Percentiles rank a stretch among this genome's conserved stretches.
These are phyloP conservation scores for Xestia c-nigrum DNA, from an alignment of 2,888 invertebrate species.

Conservation along the genomic window DNA sequence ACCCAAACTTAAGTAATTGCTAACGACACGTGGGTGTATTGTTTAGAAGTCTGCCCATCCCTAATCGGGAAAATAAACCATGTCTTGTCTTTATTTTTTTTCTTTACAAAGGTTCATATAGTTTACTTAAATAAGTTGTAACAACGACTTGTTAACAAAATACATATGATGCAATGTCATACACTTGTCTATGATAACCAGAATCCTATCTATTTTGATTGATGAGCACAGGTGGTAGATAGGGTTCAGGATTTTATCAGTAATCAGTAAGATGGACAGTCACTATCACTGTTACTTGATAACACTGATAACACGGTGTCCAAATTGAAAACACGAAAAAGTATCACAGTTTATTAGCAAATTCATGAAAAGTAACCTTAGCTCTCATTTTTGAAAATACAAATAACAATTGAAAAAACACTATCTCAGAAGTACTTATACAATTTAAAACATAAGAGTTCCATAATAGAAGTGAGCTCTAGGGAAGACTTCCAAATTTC, in stretches of 20 bases:
- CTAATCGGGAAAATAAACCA: no score
- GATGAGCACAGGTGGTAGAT: slow-evolving; percentile 18
- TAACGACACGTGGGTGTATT: neutral
- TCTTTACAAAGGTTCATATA: no score
- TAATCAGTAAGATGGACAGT: slow-evolving; percentile 1
- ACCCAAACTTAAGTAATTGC: neutral
- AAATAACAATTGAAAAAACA: no score
- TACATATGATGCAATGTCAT: neutral
- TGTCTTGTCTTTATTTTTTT: no score
- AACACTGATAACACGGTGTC: slow-evolving; percentile 4
- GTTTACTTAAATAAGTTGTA: no score
- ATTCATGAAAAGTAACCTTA: no score
- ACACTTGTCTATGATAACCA: neutral
- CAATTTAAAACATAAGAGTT: no score
- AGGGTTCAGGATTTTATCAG: neutral
- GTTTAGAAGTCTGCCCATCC: neutral
- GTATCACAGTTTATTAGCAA: neutral
- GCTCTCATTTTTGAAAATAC: no score
- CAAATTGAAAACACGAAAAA: slow-evolving; percentile 5
- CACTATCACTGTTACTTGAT: slow-evolving; percentile 8
- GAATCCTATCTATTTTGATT: slow-evolving; percentile 23
- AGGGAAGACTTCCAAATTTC: no score
- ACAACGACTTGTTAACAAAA: no score
- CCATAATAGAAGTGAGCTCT: no score
- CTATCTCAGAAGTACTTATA: no score